A percentile compares a stretch with the other conserved stretches of the same genome.
These are phyloP conservation scores for Edolisoma coerulescens DNA, from an alignment of 2,113 vertebrate species.

Conservation along the genomic window DNA sequence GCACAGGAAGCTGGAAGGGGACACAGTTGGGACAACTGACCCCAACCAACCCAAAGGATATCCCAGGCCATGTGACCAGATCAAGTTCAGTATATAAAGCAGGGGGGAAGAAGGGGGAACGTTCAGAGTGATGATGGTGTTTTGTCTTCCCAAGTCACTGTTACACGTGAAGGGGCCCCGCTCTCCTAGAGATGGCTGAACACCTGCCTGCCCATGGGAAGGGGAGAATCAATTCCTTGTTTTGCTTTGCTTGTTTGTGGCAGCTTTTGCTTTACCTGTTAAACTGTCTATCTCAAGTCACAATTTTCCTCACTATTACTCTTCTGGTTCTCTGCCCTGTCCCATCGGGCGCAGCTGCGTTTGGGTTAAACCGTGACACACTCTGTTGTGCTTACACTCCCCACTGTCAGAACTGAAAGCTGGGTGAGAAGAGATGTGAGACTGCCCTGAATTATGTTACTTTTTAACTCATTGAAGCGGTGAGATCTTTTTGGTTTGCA, in stretches of 20 bases:
- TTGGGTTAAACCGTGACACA: neutral
- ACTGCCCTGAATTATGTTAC: neutral
- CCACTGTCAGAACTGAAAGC: neutral
- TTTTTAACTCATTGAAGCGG: neutral
- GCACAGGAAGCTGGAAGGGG: neutral
- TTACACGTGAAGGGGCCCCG: rapidly evolving
- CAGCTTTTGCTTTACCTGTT: neutral
- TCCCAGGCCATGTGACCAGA: neutral
- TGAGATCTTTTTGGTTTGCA: neutral
- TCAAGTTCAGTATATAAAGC: no score
- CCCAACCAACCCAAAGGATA: neutral
- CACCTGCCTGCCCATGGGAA: neutral
- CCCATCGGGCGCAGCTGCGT: neutral
- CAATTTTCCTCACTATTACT: neutral
- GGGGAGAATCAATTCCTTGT: neutral
- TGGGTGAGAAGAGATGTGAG: neutral
- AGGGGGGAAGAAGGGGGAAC: neutral
- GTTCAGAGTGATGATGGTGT: rapidly evolving
- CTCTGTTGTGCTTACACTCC: neutral
- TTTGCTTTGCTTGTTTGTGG: neutral
- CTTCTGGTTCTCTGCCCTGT: neutral
- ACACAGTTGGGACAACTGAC: neutral
- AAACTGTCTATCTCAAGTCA: neutral
- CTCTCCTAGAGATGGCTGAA: neutral
- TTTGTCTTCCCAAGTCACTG: neutral